Evolutionary conservation across 2,888 invertebrate genomes (phyloP).

Genomic region (Orthosia cruda): DNA sequence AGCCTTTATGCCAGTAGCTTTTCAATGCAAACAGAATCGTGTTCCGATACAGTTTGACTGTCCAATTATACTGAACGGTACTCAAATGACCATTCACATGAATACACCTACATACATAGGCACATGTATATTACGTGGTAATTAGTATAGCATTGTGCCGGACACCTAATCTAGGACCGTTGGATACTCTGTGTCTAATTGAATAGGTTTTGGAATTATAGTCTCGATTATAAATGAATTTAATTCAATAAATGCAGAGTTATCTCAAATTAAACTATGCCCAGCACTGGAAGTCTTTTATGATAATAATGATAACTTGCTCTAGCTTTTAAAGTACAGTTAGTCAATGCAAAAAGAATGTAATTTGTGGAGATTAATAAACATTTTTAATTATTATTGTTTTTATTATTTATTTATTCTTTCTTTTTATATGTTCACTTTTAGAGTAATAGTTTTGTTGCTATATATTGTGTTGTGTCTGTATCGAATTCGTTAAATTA

Average conservation of each 20-base stretch:
- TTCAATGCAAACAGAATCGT: background rate
- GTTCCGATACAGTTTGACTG: background rate
- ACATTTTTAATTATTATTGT: too few relatives aligned
- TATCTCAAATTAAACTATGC: background rate
- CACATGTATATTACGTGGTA: background rate
- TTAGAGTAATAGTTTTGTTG: too few relatives aligned
- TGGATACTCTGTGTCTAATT: background rate
- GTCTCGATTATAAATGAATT: background rate
- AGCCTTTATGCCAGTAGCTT: background rate
- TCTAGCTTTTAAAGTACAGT: too few relatives aligned
- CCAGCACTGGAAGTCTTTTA: too few relatives aligned
- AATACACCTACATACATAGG: background rate
- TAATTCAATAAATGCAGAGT: background rate
- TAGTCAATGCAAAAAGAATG: too few relatives aligned
- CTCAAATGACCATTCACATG: conserved; percentile 15
- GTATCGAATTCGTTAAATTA: too few relatives aligned
- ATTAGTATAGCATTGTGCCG: conserved; percentile 15
- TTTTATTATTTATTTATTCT: too few relatives aligned
- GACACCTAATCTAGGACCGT: background rate
- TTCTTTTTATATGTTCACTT: too few relatives aligned
- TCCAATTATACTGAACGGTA: background rate
- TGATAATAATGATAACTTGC: too few relatives aligned
- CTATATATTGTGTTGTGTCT: too few relatives aligned
- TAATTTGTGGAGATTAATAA: too few relatives aligned
- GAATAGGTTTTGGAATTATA: background rate